phyloP scores from a whole-genome alignment of 2,113 vertebrate species.

The Peromyscus polionotus region DNA sequence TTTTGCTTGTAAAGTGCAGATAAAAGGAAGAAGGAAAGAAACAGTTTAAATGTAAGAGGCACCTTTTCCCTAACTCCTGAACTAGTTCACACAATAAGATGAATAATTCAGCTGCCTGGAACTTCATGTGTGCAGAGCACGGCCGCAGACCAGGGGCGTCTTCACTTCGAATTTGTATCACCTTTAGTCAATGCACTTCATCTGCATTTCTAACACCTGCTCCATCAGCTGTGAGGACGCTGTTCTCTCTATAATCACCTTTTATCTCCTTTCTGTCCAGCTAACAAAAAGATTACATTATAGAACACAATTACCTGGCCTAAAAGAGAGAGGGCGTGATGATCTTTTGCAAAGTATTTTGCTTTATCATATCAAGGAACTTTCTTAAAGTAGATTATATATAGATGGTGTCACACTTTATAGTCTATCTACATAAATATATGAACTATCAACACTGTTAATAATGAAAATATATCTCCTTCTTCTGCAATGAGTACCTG shows the following conservation, averaged over 20 bases:
- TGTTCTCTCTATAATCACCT: conserved; percentile 90
- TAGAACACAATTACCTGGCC: conserved; percentile 85
- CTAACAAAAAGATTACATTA: conserved; percentile 78
- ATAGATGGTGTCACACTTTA: conserved; percentile 69
- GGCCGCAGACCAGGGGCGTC: conserved; percentile 93
- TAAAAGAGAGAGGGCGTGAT: conserved; percentile 81
- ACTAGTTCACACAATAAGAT: conserved; percentile 92
- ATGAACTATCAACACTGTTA: conserved; percentile 68
- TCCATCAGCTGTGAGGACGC: conserved; percentile 91
- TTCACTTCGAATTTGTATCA: conserved; percentile 99
- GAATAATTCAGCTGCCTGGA: conserved; percentile 95
- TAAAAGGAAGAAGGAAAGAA: conserved; percentile 85
- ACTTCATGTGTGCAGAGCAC: conserved; percentile 92
- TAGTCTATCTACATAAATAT: conserved; percentile 49
- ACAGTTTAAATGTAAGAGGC: conserved; percentile 90
- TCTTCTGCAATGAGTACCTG: conserved; percentile 59
- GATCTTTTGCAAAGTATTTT: conserved; percentile 81
- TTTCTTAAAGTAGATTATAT: conserved; percentile 67
- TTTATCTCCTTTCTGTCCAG: conserved; percentile 93
- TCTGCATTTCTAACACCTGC: conserved; percentile 99
- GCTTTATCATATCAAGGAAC: conserved; percentile 80
- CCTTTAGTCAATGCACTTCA: conserved; percentile 97
- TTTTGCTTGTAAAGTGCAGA: conserved; percentile 85
- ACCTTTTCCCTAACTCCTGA: conserved; percentile 90
- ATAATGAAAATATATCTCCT: not conserved